Percentiles rank a stretch among this genome's conserved stretches.
phyloP scores from a whole-genome alignment of 2,888 invertebrate genomes.

The Balanococcus diminutus region DNA sequence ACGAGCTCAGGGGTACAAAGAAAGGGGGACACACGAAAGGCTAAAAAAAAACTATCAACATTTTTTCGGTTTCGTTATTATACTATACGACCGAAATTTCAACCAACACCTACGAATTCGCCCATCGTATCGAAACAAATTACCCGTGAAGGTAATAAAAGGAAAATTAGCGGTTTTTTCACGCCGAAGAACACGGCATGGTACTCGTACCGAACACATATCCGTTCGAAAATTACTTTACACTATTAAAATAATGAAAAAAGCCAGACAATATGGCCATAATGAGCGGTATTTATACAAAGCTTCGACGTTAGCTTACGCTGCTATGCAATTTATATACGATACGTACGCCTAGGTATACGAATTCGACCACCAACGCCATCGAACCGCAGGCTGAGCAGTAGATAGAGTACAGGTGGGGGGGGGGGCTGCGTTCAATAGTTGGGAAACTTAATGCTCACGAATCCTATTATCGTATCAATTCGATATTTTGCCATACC shows the following conservation, averaged over 20 bases:
- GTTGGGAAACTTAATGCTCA: neutral
- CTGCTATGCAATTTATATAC: constrained; percentile 10
- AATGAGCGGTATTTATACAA: neutral
- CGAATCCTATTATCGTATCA: constrained; percentile 11
- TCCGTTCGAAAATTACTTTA: neutral
- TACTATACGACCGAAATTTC: neutral
- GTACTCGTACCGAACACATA: neutral
- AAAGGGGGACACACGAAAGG: neutral
- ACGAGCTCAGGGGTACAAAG: too few relatives aligned
- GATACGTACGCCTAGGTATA: neutral
- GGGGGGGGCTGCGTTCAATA: neutral
- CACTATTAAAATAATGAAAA: constrained; percentile 28
- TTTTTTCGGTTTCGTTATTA: constrained; percentile 12
- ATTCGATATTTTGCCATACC: neutral
- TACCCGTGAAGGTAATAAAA: constrained; percentile 47
- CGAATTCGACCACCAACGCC: constrained; percentile 5
- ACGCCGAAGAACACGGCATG: neutral
- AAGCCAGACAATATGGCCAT: neutral
- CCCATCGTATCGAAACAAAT: constrained; percentile 33
- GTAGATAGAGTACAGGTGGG: neutral
- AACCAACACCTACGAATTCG: neutral
- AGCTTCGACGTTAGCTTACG: neutral
- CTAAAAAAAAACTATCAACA: constrained; percentile 29
- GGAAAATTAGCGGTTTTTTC: constrained; percentile 42
- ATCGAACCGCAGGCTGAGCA: neutral